Evolutionary conservation across 2,797 vertebrate species (phyloP), one percentile per base, ranked within the genome.

Genomic region (Dryobates pubescens): DNA sequence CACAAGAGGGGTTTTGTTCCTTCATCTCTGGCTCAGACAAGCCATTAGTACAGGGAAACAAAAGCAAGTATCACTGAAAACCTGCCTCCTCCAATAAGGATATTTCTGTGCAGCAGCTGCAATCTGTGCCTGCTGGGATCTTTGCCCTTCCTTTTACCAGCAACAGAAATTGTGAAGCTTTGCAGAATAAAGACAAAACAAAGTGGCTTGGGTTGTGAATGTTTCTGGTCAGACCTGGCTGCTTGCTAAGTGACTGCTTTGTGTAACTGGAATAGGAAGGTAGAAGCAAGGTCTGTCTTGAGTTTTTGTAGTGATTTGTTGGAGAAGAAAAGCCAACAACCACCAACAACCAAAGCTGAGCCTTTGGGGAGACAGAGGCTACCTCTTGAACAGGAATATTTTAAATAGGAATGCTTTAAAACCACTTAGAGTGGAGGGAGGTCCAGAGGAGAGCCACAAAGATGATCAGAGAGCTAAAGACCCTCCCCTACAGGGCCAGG

Each of bases 1-100:
- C 87, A 97, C 96, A 98, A 94, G 88, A 95, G 86, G 45, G 85
- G 5, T 86, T 95, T 91, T 98, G 92, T 97, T 94, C 95, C 15
- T 78, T 97, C 67, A 92, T 86, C 6, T 57, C 93, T 91, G 76
- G 73, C 91, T 95, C 95, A 97, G 96, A 93, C 88, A 45, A 71
- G 82, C 82, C 77, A 32, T 93, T 92, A 76, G 64, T 77, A 61
- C 3, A 6, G 76, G 7, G 76, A 67, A 71, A 94, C 71, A 11
- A 93, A 77, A 74, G 49, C 79, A 38, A 81, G 45, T 68, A n/a
- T 51, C 45, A 94, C 95, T 89, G 81, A 68, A 86, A 38, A 49
- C 74, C 38, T 69, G 3, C 69, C 58, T 82, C 30, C 47, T 49
- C 80, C 27, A 81, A 10, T 57, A 89, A 62, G 16, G 45, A 47